Evolutionary conservation across 2,888 invertebrate genomes (phyloP).

Genomic region (Drosophila pseudotalamancana): DNA sequence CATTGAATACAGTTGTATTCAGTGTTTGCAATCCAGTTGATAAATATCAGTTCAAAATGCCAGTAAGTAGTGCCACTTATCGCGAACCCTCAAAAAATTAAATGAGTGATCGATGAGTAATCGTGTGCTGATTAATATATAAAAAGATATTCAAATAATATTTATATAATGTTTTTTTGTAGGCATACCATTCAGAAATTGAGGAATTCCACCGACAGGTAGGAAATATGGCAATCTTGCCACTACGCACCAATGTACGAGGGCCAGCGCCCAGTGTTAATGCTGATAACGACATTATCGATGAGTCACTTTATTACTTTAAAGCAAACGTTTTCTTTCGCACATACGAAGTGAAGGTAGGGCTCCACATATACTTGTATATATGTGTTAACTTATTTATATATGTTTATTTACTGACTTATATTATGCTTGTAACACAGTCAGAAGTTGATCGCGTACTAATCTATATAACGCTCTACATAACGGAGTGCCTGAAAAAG

Average conservation of each 20-base stretch:
- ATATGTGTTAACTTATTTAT: neutral
- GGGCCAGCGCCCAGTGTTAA: conserved; percentile 94
- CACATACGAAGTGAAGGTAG: conserved; percentile 98
- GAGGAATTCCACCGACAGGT: conserved; percentile 89
- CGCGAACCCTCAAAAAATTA: neutral
- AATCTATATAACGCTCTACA: conserved; percentile 98
- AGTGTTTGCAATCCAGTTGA: conserved; percentile 36
- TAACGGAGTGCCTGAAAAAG: conserved; percentile 98
- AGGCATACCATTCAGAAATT: conserved; percentile 98
- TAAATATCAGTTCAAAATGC: conserved; percentile 33
- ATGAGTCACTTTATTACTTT: conserved; percentile 98
- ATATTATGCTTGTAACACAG: conserved; percentile 84
- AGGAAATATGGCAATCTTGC: conserved; percentile 97
- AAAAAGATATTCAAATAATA: neutral
- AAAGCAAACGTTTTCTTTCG: conserved; percentile 99
- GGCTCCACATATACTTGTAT: neutral
- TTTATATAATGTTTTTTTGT: neutral
- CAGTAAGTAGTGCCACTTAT: conserved; percentile 35
- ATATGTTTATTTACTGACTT: neutral
- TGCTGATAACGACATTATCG: conserved; percentile 95
- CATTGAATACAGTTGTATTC: conserved; percentile 18
- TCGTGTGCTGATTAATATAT: neutral
- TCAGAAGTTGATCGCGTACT: conserved; percentile 98
- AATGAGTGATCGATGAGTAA: conserved; percentile 19
- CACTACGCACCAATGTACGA: conserved; percentile 94